A percentile compares a stretch with the other conserved stretches of the same genome.
phyloP scores from a whole-genome alignment of 2,113 vertebrate genomes.

The Pteruthius melanotis region DNA sequence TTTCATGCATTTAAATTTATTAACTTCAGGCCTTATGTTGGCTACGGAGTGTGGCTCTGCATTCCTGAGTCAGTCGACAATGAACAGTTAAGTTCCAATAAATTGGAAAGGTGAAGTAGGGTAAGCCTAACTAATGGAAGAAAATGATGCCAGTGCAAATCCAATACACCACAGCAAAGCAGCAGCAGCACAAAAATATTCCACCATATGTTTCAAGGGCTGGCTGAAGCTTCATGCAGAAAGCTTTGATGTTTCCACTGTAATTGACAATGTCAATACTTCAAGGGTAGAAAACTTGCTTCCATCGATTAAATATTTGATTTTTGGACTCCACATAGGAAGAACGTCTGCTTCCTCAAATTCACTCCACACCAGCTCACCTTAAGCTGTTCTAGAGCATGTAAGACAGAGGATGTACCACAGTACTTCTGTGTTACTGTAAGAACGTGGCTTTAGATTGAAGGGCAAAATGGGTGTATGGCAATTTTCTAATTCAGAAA shows the following conservation, averaged over 20 bases:
- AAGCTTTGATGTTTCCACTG: conserved; percentile 56
- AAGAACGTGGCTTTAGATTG: not conserved
- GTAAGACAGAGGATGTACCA: not conserved
- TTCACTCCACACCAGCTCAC: not conserved
- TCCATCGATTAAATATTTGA: conserved; percentile 26
- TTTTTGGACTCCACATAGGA: conserved; percentile 1
- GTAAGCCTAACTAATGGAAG: conserved; percentile 71
- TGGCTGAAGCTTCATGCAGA: conserved; percentile 11
- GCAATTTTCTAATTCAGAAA: not conserved
- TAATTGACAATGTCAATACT: conserved; percentile 57
- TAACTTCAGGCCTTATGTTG: conserved; percentile 65
- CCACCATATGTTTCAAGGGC: conserved; percentile 62
- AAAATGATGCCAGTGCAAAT: conserved; percentile 70
- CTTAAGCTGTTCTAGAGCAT: not conserved
- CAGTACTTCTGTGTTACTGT: not conserved
- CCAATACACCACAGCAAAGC: conserved; percentile 54
- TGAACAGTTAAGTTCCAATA: conserved; percentile 67
- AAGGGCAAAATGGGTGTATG: not conserved
- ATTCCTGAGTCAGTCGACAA: conserved; percentile 69
- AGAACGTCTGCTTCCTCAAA: not conserved
- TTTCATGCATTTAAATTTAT: conserved; percentile 70
- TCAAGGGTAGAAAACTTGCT: conserved; percentile 43
- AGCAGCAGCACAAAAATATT: conserved; percentile 36
- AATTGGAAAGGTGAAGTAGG: conserved; percentile 72
- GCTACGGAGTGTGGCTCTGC: conserved; percentile 46